phyloP scores from a whole-genome alignment of 2,113 vertebrate species.

The Suncus etruscus region DNA sequence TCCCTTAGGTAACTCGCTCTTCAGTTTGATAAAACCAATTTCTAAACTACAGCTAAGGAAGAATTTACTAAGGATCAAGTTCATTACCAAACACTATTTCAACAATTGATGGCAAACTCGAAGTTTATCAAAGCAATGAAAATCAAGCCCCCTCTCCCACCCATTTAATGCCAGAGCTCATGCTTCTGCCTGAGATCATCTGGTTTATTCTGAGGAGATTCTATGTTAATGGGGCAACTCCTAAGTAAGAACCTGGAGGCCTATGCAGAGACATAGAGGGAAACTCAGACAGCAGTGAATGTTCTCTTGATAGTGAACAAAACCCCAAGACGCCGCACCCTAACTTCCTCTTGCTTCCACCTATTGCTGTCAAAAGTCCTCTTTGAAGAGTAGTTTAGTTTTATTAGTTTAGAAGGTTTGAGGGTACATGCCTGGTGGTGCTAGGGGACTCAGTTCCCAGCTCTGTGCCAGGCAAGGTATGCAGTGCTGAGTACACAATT shows the following conservation, averaged over 20 bases:
- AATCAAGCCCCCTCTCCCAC: background rate
- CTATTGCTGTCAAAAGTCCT: background rate
- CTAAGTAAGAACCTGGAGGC: background rate
- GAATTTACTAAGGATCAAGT: too few species aligned
- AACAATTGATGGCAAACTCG: too few species aligned
- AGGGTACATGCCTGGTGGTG: too few species aligned
- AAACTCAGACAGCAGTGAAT: background rate
- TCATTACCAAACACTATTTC: too few species aligned
- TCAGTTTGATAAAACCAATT: too few species aligned
- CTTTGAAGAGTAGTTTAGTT: conserved; percentile 30
- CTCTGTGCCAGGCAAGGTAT: too few species aligned
- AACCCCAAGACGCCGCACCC: background rate
- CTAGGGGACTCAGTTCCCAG: too few species aligned
- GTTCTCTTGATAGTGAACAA: background rate
- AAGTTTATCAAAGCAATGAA: too few species aligned
- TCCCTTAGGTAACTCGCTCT: too few species aligned
- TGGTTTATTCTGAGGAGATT: background rate
- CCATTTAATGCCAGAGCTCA: background rate
- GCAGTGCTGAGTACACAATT: too few species aligned
- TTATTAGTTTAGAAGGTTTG: background rate
- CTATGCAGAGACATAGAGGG: too few species aligned
- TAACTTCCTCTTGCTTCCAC: background rate
- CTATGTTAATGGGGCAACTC: conserved; percentile 38
- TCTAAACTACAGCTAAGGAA: too few species aligned
- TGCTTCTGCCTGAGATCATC: background rate